These are phyloP conservation scores for Caenorhabditis sp. DNA, from an alignment of 2,888 invertebrate species.

Conservation along the genomic window DNA sequence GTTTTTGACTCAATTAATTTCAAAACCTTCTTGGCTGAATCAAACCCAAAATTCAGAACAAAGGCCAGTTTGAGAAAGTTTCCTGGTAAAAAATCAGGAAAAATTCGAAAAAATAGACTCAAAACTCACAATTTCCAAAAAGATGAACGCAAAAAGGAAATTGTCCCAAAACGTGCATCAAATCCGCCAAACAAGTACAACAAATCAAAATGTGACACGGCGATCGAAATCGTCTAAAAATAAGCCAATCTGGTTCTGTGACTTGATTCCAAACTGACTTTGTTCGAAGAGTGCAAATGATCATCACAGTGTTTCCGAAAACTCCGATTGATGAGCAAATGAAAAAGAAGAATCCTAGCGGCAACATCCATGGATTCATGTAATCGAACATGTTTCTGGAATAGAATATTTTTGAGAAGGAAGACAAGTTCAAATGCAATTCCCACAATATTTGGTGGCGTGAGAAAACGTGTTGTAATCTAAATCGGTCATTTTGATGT, in stretches of 20 bases:
- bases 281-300: slow-evolving; percentile 27
- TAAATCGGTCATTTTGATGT: too few relatives aligned
- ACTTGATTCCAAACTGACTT: slow-evolving; percentile 14
- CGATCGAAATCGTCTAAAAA: slow-evolving; percentile 35
- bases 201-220: slow-evolving; percentile 45
- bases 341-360: slow-evolving; percentile 45
- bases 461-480: too few relatives aligned
- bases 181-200: slow-evolving; percentile 37
- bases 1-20: too few relatives aligned
- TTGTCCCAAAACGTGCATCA: slow-evolving; percentile 41
- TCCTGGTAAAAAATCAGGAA: too few relatives aligned
- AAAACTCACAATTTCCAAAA: slow-evolving; percentile 10
- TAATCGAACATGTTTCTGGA: slow-evolving; percentile 32
- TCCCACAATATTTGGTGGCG: too few relatives aligned
- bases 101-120: too few relatives aligned
- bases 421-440: too few relatives aligned
- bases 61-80: too few relatives aligned
- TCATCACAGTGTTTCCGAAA: slow-evolving; percentile 39
- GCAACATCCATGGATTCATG: slow-evolving; percentile 39
- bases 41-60: too few relatives aligned
- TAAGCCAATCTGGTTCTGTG: too few relatives aligned
- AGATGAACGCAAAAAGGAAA: slow-evolving; percentile 44
- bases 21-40: too few relatives aligned
- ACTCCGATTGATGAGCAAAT: slow-evolving; percentile 39
- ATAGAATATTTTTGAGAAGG: too few relatives aligned